Base-by-base conservation (phyloP, 2,113 vertebrate genomes). In the Pipra filicauda region DNA sequence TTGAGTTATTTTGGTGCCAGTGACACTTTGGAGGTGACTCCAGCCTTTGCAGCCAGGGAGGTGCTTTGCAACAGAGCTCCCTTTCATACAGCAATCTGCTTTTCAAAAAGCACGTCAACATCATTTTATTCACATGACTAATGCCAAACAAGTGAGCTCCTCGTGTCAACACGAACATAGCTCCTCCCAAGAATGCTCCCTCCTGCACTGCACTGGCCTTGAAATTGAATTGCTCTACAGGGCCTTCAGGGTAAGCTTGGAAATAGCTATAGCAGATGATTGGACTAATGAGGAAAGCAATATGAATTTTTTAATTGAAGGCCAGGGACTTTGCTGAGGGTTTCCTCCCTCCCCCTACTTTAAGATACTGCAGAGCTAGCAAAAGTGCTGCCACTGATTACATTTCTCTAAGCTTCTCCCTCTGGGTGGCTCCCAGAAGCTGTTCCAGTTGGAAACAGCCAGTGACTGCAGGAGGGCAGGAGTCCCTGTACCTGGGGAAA, bases 291-390 rank as follows among this genome's bases (percentile, higher is more conserved):
- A 94, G 72, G 41, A 91, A 93, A 94, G 84, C 73, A 87, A 87
- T 87, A 91, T 52, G 66, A 94, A 72, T 70, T 72, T 94, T 95
- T 89, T 91, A 95, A 97, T 88, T 90, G 91, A 89, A 76, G 75
- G 31, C 39, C 48, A 61, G 90, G 90, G 90, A 95, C 69, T 89
- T 86, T 57, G 44, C 59, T 85, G 69, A 88, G 59, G 24, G n/a
- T 72, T 71, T 12, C 3, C 5, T 26, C n/a, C 13, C 20, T 19
- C 9, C 21, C 10, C 46, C 62, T 43, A 43, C 58, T 93, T 72
- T 62, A 89, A 85, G 74, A 64, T 61, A 57, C 57, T 83, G 90
- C 85, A 81, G 75, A 92, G 61, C 57, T 37, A 74, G 90, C 48
- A 41, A 13, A 94, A 86, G 43, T 41, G 61, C 72, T 88, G 69